Base-by-base conservation (phyloP, 2,113 vertebrate genomes). In the Mirza zaza region DNA sequence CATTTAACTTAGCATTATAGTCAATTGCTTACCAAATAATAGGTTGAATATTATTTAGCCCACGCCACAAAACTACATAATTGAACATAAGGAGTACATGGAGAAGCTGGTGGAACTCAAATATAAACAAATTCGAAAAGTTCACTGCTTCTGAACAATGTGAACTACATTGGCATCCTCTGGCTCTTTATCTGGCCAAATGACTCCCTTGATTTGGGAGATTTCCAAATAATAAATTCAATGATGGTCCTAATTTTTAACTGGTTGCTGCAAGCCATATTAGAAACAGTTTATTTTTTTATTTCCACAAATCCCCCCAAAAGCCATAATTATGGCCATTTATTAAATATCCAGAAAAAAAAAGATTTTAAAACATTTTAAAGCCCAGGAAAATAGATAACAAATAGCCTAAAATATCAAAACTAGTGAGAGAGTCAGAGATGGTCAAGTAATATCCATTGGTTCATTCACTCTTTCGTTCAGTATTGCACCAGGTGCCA, bases 211-310 rank as follows among this genome's bases (percentile, higher is more conserved):
- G 48, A 96, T 39, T 87, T 68, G 88, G 50, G 39, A 90, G 71
- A 94, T 95, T 98, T 98, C 95, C 94, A 98, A 70, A 63, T 63
- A 25, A 27, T 29, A 20, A 98, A 95, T 5, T 9, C 39, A 39
- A 0, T 84, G 89, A 93, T 87, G 29, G n/a, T 87, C 29, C 0
- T 0, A 91, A 81, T 93, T 92, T 63, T 91, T 52, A 14, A 86
- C 59, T 75, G 12, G 23, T 42, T 87, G 34, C 88, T 92, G 0
- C 25, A 90, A 68, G 25, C 32, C 68, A 92, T 91, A 36, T 67
- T 13, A 91, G 36, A 96, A 97, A 92, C 23, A 96, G n/a, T n/a
- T 87, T 93, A n/a, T 71, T 86, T 88, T 63, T 94, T 94, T 80
- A 91, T 87, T 87, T 93, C 48, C 34, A 81, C 20, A 63, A 87